Evolutionary conservation across 2,888 invertebrate species (phyloP), one percentile per base, ranked within the genome.

Genomic region (Megamerina dolium): DNA sequence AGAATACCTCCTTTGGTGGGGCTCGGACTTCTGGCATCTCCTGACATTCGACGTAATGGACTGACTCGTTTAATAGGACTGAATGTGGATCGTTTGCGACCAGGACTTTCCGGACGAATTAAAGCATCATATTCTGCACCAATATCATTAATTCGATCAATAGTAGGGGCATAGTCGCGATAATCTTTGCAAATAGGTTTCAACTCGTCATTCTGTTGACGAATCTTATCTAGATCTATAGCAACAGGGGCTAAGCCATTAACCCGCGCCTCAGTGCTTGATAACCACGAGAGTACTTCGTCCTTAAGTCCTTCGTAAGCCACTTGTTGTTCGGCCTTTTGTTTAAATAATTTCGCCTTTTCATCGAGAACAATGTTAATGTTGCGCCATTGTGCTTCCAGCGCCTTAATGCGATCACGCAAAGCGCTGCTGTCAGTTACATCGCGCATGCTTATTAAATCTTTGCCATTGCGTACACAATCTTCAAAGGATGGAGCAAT

Each of bases 381-480:
- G 61, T 92, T 91, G 37, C 86, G 83, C 94, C 94, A 95, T 60
- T 85, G 85, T 52, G 82, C 82, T 72, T 95, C 93, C 51, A 94
- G 74, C 3, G 82, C 79, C 74, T 90, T 91, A 61, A 93, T 83
- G 56, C 83, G 82, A 67, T 93, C 93, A 23, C 91, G 78, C 10
- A 91, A 80, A 3, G 80, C 79, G 29, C 83, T 84, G 0, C 87
- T 87, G 63, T 93, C 93, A 0, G 91, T 90, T 34, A 92, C 86
- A 60, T 93, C 92, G 55, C 90, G 87, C 74, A 87, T 85, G 9
- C 82, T 74, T 38, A 91, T 79, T 43, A 93, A 74, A 40, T 82
- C 83, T 63, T 87, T 89, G 41, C 92, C 92, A 52, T 78, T 80
- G n/a, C 80, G 78, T 8, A 92, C 77, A 49, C 87, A 83, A 51